Evolutionary conservation across 92 coral and sea anemone genomes (phyloP).

Genomic region (Heliopora coerulea): DNA sequence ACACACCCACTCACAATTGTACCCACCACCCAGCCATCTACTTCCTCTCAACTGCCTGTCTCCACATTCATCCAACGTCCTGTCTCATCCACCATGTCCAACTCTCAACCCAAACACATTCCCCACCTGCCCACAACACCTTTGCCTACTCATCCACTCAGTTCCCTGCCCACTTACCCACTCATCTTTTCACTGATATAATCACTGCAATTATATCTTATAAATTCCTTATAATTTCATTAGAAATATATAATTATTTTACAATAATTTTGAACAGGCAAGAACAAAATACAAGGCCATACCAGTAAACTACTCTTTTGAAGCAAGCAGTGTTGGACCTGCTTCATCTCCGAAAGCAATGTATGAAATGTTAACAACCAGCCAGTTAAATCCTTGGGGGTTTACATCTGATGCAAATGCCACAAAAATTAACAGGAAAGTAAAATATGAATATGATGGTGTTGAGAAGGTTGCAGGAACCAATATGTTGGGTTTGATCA

Average conservation of each 20-base stretch:
- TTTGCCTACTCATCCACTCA: too few relatives aligned
- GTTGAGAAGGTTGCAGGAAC: slow-evolving; percentile 26
- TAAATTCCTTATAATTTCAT: too few relatives aligned
- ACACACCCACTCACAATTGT: too few relatives aligned
- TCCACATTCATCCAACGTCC: too few relatives aligned
- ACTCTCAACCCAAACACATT: too few relatives aligned
- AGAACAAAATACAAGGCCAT: slow-evolving; percentile 30
- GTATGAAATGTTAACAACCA: slow-evolving; percentile 11
- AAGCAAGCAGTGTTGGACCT: neutral
- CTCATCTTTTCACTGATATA: neutral
- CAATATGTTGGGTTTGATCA: slow-evolving; percentile 32
- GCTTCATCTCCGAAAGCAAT: slow-evolving; percentile 10
- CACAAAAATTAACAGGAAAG: slow-evolving; percentile 19
- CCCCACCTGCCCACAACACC: too few relatives aligned
- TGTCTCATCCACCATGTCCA: too few relatives aligned
- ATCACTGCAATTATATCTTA: neutral
- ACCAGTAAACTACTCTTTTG: slow-evolving; percentile 22
- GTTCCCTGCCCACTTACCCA: neutral
- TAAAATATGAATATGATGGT: slow-evolving; percentile 20
- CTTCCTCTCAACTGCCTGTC: too few relatives aligned
- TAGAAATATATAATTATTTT: too few relatives aligned
- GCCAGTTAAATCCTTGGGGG: slow-evolving; percentile 35
- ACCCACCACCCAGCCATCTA: too few relatives aligned
- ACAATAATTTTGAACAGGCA: neutral
- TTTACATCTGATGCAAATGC: slow-evolving; percentile 12